phyloP scores from a whole-genome alignment of 2,888 invertebrate species.

The Chymomyza procnemis region DNA sequence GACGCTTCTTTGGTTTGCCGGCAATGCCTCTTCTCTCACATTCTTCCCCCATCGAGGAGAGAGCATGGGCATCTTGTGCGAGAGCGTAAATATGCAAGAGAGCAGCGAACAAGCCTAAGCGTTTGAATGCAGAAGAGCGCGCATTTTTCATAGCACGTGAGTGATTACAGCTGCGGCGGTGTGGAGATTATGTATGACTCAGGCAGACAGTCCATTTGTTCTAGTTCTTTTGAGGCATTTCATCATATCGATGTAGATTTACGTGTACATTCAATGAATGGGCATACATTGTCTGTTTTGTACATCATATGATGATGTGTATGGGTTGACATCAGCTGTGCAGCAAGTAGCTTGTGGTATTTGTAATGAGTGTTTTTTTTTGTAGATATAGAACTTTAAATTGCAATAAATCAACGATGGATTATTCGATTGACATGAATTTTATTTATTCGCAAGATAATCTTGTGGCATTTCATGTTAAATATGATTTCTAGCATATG shows the following conservation, averaged over 20 bases:
- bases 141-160: not conserved
- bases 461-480: too few relatives aligned
- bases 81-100: not conserved
- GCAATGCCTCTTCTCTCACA: constrained; percentile 17
- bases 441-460: too few relatives aligned
- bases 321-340: not conserved
- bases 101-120: not conserved
- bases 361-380: too few relatives aligned
- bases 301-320: too few relatives aligned
- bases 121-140: not conserved
- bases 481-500: too few relatives aligned
- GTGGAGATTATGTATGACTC: not conserved
- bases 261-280: not conserved
- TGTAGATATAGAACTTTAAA: too few relatives aligned
- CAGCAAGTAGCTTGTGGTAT: too few relatives aligned
- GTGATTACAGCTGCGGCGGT: not conserved
- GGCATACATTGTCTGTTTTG: too few relatives aligned
- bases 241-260: not conserved
- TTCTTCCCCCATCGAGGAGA: constrained; percentile 24
- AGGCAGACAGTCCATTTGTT: not conserved
- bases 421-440: too few relatives aligned
- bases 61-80: not conserved
- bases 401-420: too few relatives aligned
- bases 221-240: not conserved
- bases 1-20: constrained; percentile 19